Evolutionary conservation across 37 sponge, comb jelly and placozoan species (phyloP), one percentile per base, ranked within the genome.

Genomic region (Chondrosia reniformis): DNA sequence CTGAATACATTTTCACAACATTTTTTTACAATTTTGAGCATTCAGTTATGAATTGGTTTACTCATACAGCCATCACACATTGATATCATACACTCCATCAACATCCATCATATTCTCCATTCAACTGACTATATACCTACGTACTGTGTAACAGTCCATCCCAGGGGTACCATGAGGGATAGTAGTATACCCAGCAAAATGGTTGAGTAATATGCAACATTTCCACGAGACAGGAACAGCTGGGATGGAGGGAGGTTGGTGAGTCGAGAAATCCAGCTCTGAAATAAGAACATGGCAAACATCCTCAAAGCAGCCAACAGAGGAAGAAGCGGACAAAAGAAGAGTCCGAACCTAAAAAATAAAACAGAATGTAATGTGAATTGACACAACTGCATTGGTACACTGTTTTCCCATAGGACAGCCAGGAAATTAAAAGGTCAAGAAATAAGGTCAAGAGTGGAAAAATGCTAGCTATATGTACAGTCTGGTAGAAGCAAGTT

Each of bases 161-260:
- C 72, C 72, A 69, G 72, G 72, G 72, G 72, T 2, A 69, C 72
- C 72, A 69, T 69, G 44, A 69, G 72, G 72, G 72, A 36, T 40
- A 69, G 72, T 3, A 69, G 42, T 1, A 25, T 21, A 19, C 72
- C 43, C 72, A 69, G 72, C 36, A 69, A 24, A 10, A 69, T 24
- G 19, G 72, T 40, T 7, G 72, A 69, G 72, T 39, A 40, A 44
- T 69, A 69, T 21, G 43, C 43, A 21, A 40, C 72, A 39, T 69
- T 69, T 31, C 44, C 42, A 24, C 72, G 15, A 17, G 72, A 40
- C 44, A 34, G 44, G 72, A 19, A 69, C 9, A 69, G 72, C 1
- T 40, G 72, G 36, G 72, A 36, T 31, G 72, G 72, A 21, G 72
- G 43, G 41, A 17, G 43, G 72, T 69, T 69, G 43, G 72, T 25